Percentiles rank a stretch among this genome's conserved stretches.
phyloP scores from a whole-genome alignment of 2,797 vertebrate genomes.

The Muraenolepis orangiensis region DNA sequence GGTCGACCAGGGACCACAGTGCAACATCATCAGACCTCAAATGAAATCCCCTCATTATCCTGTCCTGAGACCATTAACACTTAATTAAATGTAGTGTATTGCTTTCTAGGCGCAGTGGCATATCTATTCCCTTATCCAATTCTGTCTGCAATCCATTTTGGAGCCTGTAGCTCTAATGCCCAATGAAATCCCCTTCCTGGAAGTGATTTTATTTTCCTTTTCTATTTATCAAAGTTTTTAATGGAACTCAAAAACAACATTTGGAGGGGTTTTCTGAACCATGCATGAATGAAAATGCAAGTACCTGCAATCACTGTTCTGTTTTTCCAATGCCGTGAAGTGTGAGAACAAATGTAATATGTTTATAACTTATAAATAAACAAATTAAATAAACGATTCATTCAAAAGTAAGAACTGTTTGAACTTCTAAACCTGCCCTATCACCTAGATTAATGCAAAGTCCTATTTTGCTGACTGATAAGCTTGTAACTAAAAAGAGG shows the following conservation, averaged over 20 bases:
- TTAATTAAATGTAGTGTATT: neutral
- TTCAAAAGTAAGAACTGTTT: neutral
- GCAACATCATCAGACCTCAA: neutral
- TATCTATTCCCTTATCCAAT: neutral
- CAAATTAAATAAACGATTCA: neutral
- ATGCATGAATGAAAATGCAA: neutral
- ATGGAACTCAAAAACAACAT: neutral
- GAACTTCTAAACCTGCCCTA: neutral
- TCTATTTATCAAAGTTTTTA: neutral
- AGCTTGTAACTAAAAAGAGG: neutral
- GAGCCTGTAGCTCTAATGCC: neutral
- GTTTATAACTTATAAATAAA: neutral
- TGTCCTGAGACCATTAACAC: neutral
- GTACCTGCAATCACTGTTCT: neutral
- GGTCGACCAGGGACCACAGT: neutral
- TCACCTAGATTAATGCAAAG: neutral
- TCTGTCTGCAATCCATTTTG: neutral
- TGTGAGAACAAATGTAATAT: neutral
- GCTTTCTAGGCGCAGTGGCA: neutral
- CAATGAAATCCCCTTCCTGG: neutral
- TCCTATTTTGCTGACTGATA: neutral
- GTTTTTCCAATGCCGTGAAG: neutral
- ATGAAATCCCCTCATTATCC: neutral
- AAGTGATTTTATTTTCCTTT: neutral
- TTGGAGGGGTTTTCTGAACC: neutral